Conservation (phyloP, 2,113 vertebrate species). For the Meles meles region DNA sequence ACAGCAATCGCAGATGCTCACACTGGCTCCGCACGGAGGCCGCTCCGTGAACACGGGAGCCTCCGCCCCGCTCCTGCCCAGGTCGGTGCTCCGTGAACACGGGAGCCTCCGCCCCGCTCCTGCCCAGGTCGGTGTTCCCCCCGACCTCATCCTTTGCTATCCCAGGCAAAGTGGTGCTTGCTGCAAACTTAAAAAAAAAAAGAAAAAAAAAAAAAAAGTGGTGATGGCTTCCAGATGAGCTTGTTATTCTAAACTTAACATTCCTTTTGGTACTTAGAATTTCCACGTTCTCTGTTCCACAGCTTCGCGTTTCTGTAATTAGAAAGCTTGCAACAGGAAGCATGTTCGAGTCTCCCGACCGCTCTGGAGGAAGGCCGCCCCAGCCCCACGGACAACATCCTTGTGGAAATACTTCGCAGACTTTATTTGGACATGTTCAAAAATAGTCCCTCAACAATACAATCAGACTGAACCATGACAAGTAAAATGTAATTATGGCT, state of each 20-base stretch:
- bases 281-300: conserved; percentile 75
- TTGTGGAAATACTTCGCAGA: conserved; percentile 54
- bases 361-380: conserved; percentile 9
- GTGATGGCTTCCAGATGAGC: conserved; percentile 85
- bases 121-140: not conserved
- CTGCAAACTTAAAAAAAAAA: conserved; percentile 70
- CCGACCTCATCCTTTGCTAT: not conserved
- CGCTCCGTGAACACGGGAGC: not conserved
- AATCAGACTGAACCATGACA: conserved; percentile 72
- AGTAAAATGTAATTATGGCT: conserved; percentile 61
- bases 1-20: not conserved
- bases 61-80: not conserved
- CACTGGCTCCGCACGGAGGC: not conserved
- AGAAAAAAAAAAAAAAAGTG: conserved; percentile 73
- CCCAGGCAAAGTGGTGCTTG: conserved; percentile 57
- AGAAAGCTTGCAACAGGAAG: conserved; percentile 78
- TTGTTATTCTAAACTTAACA: conserved; percentile 79
- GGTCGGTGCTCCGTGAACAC: not conserved
- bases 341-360: conserved; percentile 42
- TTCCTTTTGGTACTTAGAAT: conserved; percentile 81
- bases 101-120: not conserved
- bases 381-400: conserved; percentile 39
- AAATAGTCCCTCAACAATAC: conserved; percentile 63
- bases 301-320: conserved; percentile 75
- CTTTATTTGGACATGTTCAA: conserved; percentile 74